A percentile compares a stretch with the other conserved stretches of the same genome.
Conservation (phyloP, 2,797 vertebrate species). For the Yasuhikotakia modesta region DNA sequence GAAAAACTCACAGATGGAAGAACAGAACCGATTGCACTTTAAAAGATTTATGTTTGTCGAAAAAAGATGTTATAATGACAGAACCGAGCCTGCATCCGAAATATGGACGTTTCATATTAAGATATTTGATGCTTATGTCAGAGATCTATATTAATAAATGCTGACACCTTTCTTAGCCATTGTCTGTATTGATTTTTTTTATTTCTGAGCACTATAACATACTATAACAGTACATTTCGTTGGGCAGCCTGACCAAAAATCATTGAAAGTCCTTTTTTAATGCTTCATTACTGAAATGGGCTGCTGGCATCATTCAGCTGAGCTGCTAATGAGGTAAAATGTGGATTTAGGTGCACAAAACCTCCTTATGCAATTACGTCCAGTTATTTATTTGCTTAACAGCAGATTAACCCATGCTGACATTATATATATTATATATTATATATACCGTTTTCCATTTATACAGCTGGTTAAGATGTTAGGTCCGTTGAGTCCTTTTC, state of each 20-base stretch:
- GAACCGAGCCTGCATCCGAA: conserved; percentile 65
- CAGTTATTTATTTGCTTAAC: conserved; percentile 65
- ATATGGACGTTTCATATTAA: conserved; percentile 59
- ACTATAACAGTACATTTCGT: conserved; percentile 56
- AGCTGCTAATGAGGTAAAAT: conserved; percentile 65
- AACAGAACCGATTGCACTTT: conserved; percentile 47
- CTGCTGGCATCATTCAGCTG: conserved; percentile 53
- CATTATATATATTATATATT: too few relatives aligned
- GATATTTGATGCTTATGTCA: conserved; percentile 64
- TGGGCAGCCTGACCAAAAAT: conserved; percentile 65
- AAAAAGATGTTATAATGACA: conserved; percentile 59
- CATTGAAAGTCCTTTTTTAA: conserved; percentile 65
- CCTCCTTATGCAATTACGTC: conserved; percentile 58
- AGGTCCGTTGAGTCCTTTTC: conserved; percentile 36
- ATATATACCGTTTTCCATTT: conserved; percentile 57
- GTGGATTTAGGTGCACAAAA: conserved; percentile 58
- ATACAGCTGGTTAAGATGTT: conserved; percentile 62
- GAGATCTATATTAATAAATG: conserved; percentile 69
- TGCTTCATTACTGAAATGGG: conserved; percentile 63
- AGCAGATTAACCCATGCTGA: conserved; percentile 54
- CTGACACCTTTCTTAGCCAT: conserved; percentile 66
- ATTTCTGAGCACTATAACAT: conserved; percentile 75
- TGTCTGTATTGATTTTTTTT: conserved; percentile 73
- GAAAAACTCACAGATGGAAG: conserved; percentile 22
- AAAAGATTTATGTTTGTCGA: conserved; percentile 62